These are phyloP conservation scores for Romanogobio albipinnatus DNA, from an alignment of 2,113 vertebrate genomes.

Conservation along the genomic window DNA sequence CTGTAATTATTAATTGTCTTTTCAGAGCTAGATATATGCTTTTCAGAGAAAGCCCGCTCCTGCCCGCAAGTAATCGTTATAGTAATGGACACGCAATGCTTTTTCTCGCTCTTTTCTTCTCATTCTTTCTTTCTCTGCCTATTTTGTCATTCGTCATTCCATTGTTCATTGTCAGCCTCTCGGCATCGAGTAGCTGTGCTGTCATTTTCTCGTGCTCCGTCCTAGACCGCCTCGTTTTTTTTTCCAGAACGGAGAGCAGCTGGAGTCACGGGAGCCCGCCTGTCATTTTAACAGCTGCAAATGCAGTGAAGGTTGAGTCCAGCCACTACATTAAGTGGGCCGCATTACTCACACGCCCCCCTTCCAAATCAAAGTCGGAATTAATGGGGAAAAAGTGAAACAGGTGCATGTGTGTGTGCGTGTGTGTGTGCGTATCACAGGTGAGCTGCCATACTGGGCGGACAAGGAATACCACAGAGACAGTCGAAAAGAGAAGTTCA, in stretches of 20 bases:
- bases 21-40: constrained; percentile 39
- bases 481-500: constrained; percentile 6
- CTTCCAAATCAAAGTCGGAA: not conserved
- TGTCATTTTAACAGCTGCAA: constrained; percentile 37
- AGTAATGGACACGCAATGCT: not conserved
- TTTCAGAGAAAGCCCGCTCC: constrained; percentile 32
- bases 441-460: not conserved
- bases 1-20: constrained; percentile 54
- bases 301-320: constrained; percentile 18
- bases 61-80: constrained; percentile 41
- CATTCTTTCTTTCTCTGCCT: constrained; percentile 12
- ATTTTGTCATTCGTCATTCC: constrained; percentile 30
- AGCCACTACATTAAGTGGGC: constrained; percentile 7
- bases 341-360: not conserved
- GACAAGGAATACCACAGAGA: constrained; percentile 17
- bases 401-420: constrained; percentile 13
- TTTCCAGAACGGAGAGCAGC: not conserved
- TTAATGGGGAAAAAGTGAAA: constrained; percentile 6
- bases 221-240: not conserved
- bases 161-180: constrained; percentile 1
- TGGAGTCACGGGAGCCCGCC: not conserved
- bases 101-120: constrained; percentile 34
- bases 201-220: constrained; percentile 19
- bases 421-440: not conserved
- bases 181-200: constrained; percentile 8